Conservation (phyloP, 2,888 invertebrate genomes). For the Seladonia tumulorum region DNA sequence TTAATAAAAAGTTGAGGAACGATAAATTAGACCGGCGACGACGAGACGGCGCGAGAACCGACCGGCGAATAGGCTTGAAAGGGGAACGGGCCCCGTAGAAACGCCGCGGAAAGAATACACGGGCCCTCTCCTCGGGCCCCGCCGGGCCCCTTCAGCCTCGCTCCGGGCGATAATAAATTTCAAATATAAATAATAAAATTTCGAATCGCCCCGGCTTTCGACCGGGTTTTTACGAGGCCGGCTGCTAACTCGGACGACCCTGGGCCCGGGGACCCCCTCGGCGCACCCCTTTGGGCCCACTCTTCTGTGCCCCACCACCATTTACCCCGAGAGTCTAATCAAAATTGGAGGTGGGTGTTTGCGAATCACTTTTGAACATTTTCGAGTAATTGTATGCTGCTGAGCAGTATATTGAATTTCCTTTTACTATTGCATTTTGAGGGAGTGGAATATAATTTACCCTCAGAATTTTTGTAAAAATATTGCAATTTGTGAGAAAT, state of each 20-base stretch:
- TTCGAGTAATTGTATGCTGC: neutral
- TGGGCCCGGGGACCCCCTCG: conserved; percentile 19
- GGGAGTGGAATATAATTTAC: no score
- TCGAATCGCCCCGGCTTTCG: conserved; percentile 64
- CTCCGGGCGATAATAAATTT: conserved; percentile 83
- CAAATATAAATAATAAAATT: conserved; percentile 82
- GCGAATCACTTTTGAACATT: neutral
- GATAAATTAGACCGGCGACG: conserved; percentile 83
- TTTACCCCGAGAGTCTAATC: neutral
- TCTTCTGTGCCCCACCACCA: neutral
- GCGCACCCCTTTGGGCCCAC: neutral
- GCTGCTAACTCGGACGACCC: conserved; percentile 35
- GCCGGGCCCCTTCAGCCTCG: neutral
- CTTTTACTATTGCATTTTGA: no score
- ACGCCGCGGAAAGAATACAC: conserved; percentile 43
- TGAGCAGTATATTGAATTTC: no score
- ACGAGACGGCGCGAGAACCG: conserved; percentile 71
- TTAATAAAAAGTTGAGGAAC: conserved; percentile 84
- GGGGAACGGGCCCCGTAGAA: conserved; percentile 11
- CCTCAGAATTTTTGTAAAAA: no score
- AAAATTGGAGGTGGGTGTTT: neutral
- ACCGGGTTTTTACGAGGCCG: conserved; percentile 62
- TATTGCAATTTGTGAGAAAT: no score
- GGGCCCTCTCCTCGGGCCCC: neutral
- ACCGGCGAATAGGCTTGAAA: neutral